A percentile compares a stretch with the other conserved stretches of the same genome.
Evolutionary conservation across 2,113 vertebrate genomes (phyloP).

Genomic region (Notiomystis cincta): DNA sequence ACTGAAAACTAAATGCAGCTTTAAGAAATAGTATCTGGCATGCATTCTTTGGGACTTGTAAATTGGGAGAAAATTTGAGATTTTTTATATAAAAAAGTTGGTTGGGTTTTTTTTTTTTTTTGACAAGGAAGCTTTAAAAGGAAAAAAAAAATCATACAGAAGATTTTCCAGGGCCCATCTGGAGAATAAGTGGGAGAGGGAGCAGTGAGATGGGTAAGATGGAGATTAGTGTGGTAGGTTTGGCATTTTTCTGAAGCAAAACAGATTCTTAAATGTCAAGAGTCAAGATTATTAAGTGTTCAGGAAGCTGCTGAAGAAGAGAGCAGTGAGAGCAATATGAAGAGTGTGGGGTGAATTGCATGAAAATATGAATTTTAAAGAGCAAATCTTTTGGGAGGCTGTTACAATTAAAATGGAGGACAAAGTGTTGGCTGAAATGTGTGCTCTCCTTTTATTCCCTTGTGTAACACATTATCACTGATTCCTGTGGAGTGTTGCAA

Average conservation of each 20-base stretch:
- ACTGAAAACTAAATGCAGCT: background rate
- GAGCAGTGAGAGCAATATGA: background rate
- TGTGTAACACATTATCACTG: background rate
- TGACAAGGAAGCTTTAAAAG: background rate
- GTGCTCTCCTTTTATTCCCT: background rate
- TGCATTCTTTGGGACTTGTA: background rate
- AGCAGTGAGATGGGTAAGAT: background rate
- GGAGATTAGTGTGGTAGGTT: background rate
- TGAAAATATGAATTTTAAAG: background rate
- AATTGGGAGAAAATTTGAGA: background rate
- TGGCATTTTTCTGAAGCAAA: slow-evolving; percentile 16
- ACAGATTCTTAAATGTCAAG: slow-evolving; percentile 49
- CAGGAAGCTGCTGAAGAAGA: slow-evolving; percentile 29
- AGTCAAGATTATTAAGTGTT: slow-evolving; percentile 33
- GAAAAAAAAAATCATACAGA: background rate
- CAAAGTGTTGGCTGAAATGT: background rate
- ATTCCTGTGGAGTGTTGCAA: background rate
- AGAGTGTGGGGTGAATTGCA: background rate
- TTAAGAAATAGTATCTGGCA: background rate
- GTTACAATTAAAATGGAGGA: background rate
- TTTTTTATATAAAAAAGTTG: background rate
- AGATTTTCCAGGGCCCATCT: background rate
- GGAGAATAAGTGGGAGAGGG: background rate
- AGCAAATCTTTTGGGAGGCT: background rate
- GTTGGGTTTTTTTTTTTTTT: background rate